phyloP scores from a whole-genome alignment of 2,888 invertebrate species.

The Eurytoma adleriae region DNA sequence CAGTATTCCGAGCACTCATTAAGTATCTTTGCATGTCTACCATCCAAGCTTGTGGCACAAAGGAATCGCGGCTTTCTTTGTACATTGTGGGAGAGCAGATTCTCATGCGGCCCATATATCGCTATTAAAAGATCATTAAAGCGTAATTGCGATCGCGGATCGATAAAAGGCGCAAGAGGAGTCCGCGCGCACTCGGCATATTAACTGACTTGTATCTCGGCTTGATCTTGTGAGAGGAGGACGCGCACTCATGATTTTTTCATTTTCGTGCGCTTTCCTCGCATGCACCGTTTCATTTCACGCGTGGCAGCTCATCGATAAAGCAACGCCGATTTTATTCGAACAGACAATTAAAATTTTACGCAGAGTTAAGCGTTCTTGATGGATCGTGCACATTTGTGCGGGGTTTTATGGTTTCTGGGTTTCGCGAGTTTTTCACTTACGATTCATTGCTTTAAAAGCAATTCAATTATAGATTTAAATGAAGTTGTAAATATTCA shows the following conservation, averaged over 20 bases:
- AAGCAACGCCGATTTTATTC: constrained; percentile 25
- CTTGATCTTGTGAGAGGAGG: not conserved
- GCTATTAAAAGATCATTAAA: constrained; percentile 29
- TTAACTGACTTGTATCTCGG: constrained; percentile 34
- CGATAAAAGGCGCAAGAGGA: constrained; percentile 9
- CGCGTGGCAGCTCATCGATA: constrained; percentile 50
- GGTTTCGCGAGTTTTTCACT: not conserved
- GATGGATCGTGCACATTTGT: constrained; percentile 1
- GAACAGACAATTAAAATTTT: constrained; percentile 51
- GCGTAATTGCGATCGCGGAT: constrained; percentile 38
- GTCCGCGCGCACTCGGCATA: constrained; percentile 22
- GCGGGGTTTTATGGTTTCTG: not conserved
- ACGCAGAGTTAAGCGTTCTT: constrained; percentile 33
- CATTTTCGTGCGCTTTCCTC: constrained; percentile 31
- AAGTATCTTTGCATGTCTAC: not conserved
- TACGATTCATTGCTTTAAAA: not conserved
- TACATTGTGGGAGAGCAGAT: not conserved
- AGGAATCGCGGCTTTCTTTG: constrained; percentile 12
- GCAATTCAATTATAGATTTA: not conserved
- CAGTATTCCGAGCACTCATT: too few relatives aligned
- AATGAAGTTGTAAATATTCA: not conserved
- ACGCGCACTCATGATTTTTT: constrained; percentile 36
- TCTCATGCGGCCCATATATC: constrained; percentile 15
- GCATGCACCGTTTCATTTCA: constrained; percentile 50
- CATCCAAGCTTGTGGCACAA: not conserved